A percentile compares a stretch with the other conserved stretches of the same genome.
Evolutionary conservation across 2,113 vertebrate genomes (phyloP).

Genomic region (Glareola pratincola): DNA sequence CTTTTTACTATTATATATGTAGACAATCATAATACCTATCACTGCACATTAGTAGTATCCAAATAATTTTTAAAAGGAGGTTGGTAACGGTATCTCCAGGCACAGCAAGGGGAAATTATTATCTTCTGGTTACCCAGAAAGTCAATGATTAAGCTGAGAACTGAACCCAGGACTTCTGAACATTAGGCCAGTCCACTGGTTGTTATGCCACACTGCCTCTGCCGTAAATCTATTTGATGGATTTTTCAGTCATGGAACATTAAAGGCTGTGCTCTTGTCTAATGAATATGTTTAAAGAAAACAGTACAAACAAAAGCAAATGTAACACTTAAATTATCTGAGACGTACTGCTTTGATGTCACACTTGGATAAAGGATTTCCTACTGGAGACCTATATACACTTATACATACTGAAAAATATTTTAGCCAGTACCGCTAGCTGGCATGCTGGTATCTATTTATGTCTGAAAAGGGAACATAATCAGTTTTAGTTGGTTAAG

Average conservation of each 20-base stretch:
- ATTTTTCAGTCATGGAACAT: slow-evolving; percentile 64
- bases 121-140: slow-evolving; percentile 24
- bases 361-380: slow-evolving; percentile 36
- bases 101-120: not conserved
- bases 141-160: slow-evolving; percentile 56
- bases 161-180: slow-evolving; percentile 14
- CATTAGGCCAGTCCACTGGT: slow-evolving; percentile 30
- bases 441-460: slow-evolving; percentile 69
- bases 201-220: slow-evolving; percentile 40
- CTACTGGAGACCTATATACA: slow-evolving; percentile 30
- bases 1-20: not conserved
- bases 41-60: not conserved
- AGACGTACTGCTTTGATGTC: slow-evolving; percentile 7
- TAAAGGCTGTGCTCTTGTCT: slow-evolving; percentile 46
- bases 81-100: not conserved
- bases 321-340: slow-evolving; percentile 33
- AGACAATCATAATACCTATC: not conserved
- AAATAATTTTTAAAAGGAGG: not conserved
- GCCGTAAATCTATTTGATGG: slow-evolving; percentile 53
- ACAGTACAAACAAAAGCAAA: slow-evolving; percentile 58
- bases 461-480: slow-evolving; percentile 75
- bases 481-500: slow-evolving; percentile 83
- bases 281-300: slow-evolving; percentile 59
- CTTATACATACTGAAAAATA: slow-evolving; percentile 26
- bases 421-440: slow-evolving; percentile 78